Base-by-base conservation (phyloP, 2,113 vertebrate species). In the Carassius carassius region DNA sequence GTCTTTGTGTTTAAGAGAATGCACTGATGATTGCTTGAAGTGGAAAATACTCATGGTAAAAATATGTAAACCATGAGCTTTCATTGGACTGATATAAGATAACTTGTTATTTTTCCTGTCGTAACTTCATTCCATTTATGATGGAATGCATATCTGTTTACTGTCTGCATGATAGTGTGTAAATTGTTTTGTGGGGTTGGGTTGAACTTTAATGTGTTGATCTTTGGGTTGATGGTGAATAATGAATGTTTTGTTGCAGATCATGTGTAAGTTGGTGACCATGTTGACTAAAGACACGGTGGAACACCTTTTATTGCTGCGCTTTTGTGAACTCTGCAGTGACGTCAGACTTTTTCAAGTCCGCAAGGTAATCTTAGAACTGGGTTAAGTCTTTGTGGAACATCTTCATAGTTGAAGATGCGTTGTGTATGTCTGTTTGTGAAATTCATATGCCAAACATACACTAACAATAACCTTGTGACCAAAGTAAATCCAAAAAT, bases 211-310 rank as follows among this genome's bases (percentile, higher is more conserved):
- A 56, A 12, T 37, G 77, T 44, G 5, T 41, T 79, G 77, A 63
- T 63, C 25, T 77, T 4, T 60, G 54, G 10, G 25, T 23, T 76
- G 23, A 37, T 84, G 6, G 23, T 58, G 3, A 0, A 14, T 0
- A 1, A 19, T 85, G 0, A 1, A 19, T 85, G 0, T 86, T 72
- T 23, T 54, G 83, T 84, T 78, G n/a, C 84, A 98, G 97, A 95
- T 96, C 60, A 96, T 97, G 93, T 97, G 96, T 89, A 97, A 95
- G 92, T 94, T 97, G 91, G 95, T 96, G n/a, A 96, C 96, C 5
- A 92, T 97, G 94, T 83, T 97, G 90, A 95, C 92, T 89, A 94
- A 93, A 93, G 92, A 94, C 90, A 94, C 94, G 5, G 94, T 95
- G 73, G 95, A 96, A 60, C 91, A 89, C 87, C 89, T 97, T 88